Conservation (phyloP, 2,888 invertebrate species). For the Dicyrtoma fusca region DNA sequence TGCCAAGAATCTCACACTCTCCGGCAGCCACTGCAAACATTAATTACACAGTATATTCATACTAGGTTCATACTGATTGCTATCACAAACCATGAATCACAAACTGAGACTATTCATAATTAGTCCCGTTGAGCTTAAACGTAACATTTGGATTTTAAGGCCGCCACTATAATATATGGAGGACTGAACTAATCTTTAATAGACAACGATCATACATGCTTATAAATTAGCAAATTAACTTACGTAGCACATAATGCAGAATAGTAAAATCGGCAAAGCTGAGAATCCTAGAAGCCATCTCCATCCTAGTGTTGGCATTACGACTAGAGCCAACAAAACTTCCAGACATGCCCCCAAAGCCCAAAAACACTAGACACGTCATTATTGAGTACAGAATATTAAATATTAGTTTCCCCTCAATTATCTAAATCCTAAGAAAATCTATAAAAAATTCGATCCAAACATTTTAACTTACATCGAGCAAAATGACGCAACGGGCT, state of each 20-base stretch:
- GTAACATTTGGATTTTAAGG: not conserved
- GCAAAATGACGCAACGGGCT: slow-evolving; percentile 90
- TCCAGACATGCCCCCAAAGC: slow-evolving; percentile 93
- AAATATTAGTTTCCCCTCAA: not conserved
- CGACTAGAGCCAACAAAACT: slow-evolving; percentile 82
- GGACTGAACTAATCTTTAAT: no score
- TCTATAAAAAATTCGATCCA: no score
- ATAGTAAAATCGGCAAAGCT: slow-evolving; percentile 81
- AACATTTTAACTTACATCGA: slow-evolving; percentile 76
- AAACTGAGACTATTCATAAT: no score
- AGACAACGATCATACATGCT: no score
- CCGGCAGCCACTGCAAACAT: slow-evolving; percentile 92
- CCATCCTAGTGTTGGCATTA: slow-evolving; percentile 91
- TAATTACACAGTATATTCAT: no score
- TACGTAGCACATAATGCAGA: slow-evolving; percentile 74
- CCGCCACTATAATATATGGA: no score
- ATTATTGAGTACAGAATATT: slow-evolving; percentile 4
- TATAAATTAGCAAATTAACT: slow-evolving; percentile 58
- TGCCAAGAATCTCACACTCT: slow-evolving; percentile 87
- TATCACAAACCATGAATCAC: no score
- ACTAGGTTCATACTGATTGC: no score
- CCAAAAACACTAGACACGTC: slow-evolving; percentile 80
- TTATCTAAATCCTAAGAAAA: no score
- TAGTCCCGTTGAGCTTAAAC: no score
- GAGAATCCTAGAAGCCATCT: slow-evolving; percentile 91